Conservation (phyloP, 2,113 vertebrate genomes). For the Bombycilla garrulus region DNA sequence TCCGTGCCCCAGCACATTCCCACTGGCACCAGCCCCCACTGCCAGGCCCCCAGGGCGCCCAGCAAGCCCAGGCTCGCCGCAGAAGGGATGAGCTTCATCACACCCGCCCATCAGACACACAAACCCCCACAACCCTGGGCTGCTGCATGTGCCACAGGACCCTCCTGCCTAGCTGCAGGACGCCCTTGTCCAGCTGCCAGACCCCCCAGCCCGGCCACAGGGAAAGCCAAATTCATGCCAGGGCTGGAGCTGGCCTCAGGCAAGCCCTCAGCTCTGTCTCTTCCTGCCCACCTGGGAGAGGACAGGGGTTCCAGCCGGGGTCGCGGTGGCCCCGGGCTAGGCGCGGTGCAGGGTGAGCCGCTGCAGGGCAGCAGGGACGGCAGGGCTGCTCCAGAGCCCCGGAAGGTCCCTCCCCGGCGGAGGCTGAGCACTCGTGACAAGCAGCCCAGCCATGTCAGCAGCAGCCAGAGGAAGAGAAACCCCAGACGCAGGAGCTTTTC, state of each 20-base stretch:
- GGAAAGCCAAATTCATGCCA: background rate
- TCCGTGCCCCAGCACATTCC: accelerated
- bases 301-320: background rate
- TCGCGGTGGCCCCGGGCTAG: accelerated
- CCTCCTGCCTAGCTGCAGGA: background rate
- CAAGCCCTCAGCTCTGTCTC: background rate
- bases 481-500: slow-evolving; percentile 16
- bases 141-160: background rate
- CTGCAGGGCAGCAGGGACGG: background rate
- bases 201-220: accelerated
- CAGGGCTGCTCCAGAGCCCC: accelerated
- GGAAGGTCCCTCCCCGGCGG: background rate
- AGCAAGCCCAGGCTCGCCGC: background rate
- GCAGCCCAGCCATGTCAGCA: slow-evolving; percentile 13
- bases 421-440: background rate
- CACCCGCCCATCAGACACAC: background rate
- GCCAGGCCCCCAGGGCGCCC: background rate
- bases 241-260: background rate
- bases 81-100: accelerated
- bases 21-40: background rate
- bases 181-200: too few relatives aligned
- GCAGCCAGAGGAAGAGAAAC: slow-evolving; percentile 56
- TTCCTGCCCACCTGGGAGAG: background rate
- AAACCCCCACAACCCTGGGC: background rate
- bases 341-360: background rate